Evolutionary conservation across 2,113 vertebrate species (phyloP), one percentile per base, ranked within the genome.

Genomic region (Carassius auratus): DNA sequence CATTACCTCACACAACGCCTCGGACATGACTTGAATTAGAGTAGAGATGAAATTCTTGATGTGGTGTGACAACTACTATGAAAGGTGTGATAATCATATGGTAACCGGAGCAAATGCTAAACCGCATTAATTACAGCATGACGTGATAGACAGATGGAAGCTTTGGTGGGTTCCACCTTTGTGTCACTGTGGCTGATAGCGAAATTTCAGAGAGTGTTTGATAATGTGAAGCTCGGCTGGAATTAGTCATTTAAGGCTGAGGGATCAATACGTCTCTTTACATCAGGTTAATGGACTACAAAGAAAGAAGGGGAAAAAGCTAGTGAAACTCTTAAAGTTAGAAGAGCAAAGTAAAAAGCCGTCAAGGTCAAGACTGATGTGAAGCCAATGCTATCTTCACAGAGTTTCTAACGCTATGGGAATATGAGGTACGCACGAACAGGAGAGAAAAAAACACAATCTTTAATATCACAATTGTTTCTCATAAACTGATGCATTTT

Each of bases 201-300:
- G 26, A 82, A 82, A 21, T 55, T 42, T 73, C 64, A 33, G 10
- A 55, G 50, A 71, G 30, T 8, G 10, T 83, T 83, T 83, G 68
- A 57, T 83, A 68, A 55, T 73, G 81, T 73, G 48, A 21, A 23
- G 50, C 81, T 73, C 13, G 64, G 33, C 68, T 38, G 48, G 81
- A 83, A 83, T 83, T 83, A 83, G 81, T 83, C 30, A 73, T 42
- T 59, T 69, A 73, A 83, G 19, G 81, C 81, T 0, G 13, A 83
- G 66, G 30, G 81, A 83, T 83, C 81, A 59, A 83, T 83, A 59
- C 8, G 9, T 83, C 50, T 59, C 81, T 83, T 73, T 73, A 66
- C 73, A 57, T 73, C 50, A 83, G 81, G 55, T 71, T 83, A 26
- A 83, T 73, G 66, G 64, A 69, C 19, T 12, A 69, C 48, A 83